These are phyloP conservation scores for Ochlodes sylvanus DNA, from an alignment of 2,888 invertebrate genomes.

Conservation along the genomic window DNA sequence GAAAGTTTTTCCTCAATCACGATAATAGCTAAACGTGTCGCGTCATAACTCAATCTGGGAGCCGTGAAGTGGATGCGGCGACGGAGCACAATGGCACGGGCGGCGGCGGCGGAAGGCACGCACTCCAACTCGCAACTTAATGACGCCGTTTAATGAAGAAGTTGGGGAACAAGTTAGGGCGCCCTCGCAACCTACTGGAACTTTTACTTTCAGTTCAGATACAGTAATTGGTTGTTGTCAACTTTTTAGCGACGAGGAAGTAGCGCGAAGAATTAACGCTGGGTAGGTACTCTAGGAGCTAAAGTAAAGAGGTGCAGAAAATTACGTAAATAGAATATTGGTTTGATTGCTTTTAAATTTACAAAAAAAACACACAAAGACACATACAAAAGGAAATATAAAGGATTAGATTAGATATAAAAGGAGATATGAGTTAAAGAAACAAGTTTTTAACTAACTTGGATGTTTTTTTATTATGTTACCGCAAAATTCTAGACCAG, in stretches of 20 bases:
- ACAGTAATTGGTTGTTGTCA: background rate
- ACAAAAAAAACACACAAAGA: too few species aligned
- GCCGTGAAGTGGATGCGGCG: background rate
- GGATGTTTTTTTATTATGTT: too few species aligned
- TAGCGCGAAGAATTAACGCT: too few species aligned
- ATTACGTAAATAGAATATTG: too few species aligned
- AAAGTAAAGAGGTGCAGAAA: too few species aligned
- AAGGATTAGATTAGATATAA: too few species aligned
- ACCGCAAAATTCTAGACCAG: too few species aligned
- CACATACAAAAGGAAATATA: too few species aligned
- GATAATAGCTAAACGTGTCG: conserved; percentile 6
- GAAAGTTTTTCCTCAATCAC: conserved; percentile 8
- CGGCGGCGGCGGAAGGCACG: conserved; percentile 27
- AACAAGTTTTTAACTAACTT: too few species aligned
- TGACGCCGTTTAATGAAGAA: conserved; percentile 35
- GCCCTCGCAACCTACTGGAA: conserved; percentile 22
- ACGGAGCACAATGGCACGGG: conserved; percentile 12
- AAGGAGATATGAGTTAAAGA: too few species aligned
- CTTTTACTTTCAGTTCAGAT: background rate
- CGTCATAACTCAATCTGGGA: conserved; percentile 24
- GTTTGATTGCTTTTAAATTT: too few species aligned
- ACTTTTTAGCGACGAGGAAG: background rate
- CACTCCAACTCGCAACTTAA: conserved; percentile 36
- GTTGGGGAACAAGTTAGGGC: conserved; percentile 26
- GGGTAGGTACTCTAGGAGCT: background rate